These are phyloP conservation scores for Camponotus floridanus DNA, from an alignment of 1,140 invertebrate species.

Conservation along the genomic window DNA sequence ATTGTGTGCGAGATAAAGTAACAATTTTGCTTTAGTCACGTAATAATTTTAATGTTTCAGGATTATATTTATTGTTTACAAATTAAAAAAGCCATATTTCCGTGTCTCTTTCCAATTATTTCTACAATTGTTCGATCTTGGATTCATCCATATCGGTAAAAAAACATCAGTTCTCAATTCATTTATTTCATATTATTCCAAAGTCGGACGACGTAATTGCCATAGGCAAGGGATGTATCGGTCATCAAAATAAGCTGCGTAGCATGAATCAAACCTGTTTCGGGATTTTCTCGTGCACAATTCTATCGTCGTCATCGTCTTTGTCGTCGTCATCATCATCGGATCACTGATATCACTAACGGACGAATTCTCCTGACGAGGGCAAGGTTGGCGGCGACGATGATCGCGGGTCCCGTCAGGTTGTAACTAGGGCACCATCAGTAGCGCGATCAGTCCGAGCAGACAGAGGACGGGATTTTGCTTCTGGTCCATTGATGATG, in stretches of 20 bases:
- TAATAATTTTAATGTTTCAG: background rate
- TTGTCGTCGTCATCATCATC: background rate
- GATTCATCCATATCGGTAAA: background rate
- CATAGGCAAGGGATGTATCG: background rate
- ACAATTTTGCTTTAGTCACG: no score
- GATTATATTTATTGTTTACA: background rate
- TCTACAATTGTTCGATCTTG: background rate
- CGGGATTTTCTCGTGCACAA: background rate
- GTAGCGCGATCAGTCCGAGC: conserved; percentile 29
- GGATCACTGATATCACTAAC: conserved; percentile 2
- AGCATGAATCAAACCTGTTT: conserved; percentile 4
- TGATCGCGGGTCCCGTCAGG: background rate
- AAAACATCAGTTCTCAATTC: background rate
- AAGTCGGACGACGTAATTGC: conserved; percentile 10
- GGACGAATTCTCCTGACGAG: conserved; percentile 27
- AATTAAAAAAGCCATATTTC: background rate
- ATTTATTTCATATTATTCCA: background rate
- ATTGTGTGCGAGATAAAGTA: background rate
- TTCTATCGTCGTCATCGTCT: background rate
- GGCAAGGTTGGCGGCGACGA: conserved; percentile 46
- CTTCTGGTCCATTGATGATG: conserved; percentile 60
- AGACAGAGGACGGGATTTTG: conserved; percentile 21
- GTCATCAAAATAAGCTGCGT: background rate
- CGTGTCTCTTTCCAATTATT: background rate
- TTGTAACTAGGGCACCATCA: conserved; percentile 63